These are phyloP conservation scores for Zaprionus camerounensis DNA, from an alignment of 1,140 invertebrate genomes.

Conservation along the genomic window DNA sequence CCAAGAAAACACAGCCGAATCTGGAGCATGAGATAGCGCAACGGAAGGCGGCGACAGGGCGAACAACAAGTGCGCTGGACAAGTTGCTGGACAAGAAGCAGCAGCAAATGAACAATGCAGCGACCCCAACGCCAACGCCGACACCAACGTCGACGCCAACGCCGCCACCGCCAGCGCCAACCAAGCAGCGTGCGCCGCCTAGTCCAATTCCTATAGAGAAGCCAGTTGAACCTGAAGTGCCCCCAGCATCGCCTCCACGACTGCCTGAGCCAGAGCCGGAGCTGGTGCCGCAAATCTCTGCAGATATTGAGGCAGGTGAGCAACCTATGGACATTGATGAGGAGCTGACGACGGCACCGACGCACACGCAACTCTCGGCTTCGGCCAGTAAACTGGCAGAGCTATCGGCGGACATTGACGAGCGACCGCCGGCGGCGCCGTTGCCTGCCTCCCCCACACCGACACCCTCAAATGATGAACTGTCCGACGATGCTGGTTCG, in stretches of 20 bases:
- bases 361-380: conserved; percentile 68
- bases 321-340: conserved; percentile 82
- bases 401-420: conserved; percentile 68
- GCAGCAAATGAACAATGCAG: conserved; percentile 62
- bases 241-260: not conserved
- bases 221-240: not conserved
- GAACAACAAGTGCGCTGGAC: conserved; percentile 63
- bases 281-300: not conserved
- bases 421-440: conserved; percentile 75
- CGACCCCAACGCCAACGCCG: conserved; percentile 8
- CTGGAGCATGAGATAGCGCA: conserved; percentile 76
- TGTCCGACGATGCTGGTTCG: conserved; percentile 49
- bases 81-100: conserved; percentile 77
- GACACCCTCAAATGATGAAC: conserved; percentile 67
- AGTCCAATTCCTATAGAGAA: conserved; percentile 15
- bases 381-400: conserved; percentile 66
- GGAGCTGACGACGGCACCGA: conserved; percentile 75
- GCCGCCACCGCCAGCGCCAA: conserved; percentile 4
- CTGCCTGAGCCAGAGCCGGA: conserved; percentile 6
- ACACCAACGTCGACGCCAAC: conserved; percentile 12
- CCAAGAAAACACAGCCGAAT: conserved; percentile 59
- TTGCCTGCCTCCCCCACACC: conserved; percentile 75
- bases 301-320: conserved; percentile 61
- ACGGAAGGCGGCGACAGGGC: conserved; percentile 69
- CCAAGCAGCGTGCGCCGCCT: conserved; percentile 5